Evolutionary conservation across 2,888 invertebrate species (phyloP).

Genomic region (Penaeus monodon): DNA sequence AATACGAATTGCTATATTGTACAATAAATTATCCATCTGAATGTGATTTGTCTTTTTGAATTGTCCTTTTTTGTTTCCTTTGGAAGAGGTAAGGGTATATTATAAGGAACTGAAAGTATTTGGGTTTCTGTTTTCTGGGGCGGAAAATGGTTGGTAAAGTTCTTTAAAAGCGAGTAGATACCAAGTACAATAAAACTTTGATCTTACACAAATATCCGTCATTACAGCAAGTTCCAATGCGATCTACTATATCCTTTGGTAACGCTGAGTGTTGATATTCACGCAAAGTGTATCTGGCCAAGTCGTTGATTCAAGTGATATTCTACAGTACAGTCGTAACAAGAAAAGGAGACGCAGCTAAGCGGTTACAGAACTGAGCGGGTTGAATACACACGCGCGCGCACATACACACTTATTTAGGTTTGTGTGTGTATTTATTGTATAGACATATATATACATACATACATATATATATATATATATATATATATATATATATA

Average conservation of each 20-base stretch:
- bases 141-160: too few species aligned
- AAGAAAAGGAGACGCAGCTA: background rate
- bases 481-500: slow-evolving; percentile 21
- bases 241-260: too few species aligned
- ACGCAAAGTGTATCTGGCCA: too few species aligned
- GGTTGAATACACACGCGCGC: background rate
- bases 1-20: slow-evolving; percentile 31
- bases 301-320: too few species aligned
- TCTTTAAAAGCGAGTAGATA: too few species aligned
- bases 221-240: too few species aligned
- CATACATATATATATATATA: slow-evolving; percentile 13
- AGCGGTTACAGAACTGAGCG: background rate
- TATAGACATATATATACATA: slow-evolving; percentile 9
- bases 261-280: too few species aligned
- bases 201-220: slow-evolving; percentile 66
- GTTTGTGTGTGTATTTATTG: background rate
- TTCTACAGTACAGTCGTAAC: slow-evolving; percentile 65
- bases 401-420: background rate
- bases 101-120: too few species aligned
- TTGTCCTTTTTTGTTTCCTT: background rate
- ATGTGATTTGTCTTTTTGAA: background rate
- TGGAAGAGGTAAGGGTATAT: background rate
- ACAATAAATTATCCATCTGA: slow-evolving; percentile 27
- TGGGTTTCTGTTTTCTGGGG: too few species aligned
- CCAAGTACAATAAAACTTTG: too few species aligned